Base-by-base conservation (phyloP, 1,140 invertebrate genomes). In the Odontomachus brunneus region DNA sequence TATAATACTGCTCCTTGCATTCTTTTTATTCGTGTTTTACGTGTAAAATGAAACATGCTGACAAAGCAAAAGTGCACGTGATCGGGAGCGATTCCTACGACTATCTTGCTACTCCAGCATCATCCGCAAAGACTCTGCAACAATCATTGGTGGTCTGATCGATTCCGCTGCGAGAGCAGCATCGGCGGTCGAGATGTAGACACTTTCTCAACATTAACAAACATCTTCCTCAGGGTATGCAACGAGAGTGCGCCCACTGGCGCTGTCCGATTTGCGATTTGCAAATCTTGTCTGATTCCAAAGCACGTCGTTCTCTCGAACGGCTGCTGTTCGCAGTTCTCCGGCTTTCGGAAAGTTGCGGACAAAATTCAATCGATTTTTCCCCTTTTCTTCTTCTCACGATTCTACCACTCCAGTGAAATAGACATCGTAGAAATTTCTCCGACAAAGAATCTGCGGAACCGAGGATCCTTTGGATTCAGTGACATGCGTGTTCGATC, bases 51-150 rank as follows among this genome's bases (percentile, higher is more conserved):
- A 49, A 72, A 53, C 55, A 55, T 67, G 86, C 82, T 49, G 33
- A 29, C 67, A 60, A 44, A 55, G 60, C 29, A 59, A 2, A 62
- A 74, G 59, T 67, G 65, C 49, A 55, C 73, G 44, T 55, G 66
- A 88, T 83, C 78, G 82, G 86, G 19, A 66, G 87, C 82, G 83
- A 72, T 33, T 53, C 80, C 63, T 88, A 62, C 85, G 48, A 87
- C 71, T 84, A 82, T 81, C 81, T 87, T 84, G 83, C 63, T 65
- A 84, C 62, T 51, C 62, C 60, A 55, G 85, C 3, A 69, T 78
- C 65, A 76, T 75, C 26, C 65, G 11, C 59, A 57, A 57, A 53
- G 49, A 60, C 76, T 69, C 24, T 19, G 22, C 62, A 33, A 72
- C 22, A 22, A 57, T 57, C 7, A 78, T 14, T 55, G 67, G 60